phyloP scores from a whole-genome alignment of 2,888 invertebrate genomes.

The Diaphora mendica region DNA sequence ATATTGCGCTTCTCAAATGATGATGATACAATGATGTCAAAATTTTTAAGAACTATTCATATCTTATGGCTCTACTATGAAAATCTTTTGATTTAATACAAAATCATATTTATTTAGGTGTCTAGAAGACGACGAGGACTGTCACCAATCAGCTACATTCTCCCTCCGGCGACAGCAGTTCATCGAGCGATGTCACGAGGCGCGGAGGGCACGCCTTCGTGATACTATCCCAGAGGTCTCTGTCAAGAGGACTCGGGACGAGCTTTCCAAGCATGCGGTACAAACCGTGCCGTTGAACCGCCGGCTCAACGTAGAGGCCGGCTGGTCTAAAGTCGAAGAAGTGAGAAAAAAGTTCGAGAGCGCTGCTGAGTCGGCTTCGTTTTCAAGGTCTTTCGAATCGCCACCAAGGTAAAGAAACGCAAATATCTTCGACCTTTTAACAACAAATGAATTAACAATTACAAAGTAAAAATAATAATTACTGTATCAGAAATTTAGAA shows the following conservation, averaged over 20 bases:
- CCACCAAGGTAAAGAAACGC: conserved; percentile 72
- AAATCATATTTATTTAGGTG: conserved; percentile 58
- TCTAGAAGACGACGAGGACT: conserved; percentile 73
- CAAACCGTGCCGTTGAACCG: conserved; percentile 74
- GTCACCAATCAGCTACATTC: conserved; percentile 64
- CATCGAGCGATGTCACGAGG: conserved; percentile 82
- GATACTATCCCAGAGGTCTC: conserved; percentile 77
- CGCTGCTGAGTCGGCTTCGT: conserved; percentile 67
- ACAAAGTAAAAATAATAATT: neutral
- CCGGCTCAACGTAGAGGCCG: conserved; percentile 81
- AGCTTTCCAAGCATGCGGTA: conserved; percentile 79
- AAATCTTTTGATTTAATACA: neutral
- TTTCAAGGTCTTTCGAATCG: conserved; percentile 79
- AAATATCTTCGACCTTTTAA: neutral
- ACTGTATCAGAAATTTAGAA: neutral
- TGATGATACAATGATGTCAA: neutral
- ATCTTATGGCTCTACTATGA: no score
- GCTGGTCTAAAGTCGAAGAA: conserved; percentile 84
- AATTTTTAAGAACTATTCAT: neutral
- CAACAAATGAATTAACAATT: neutral
- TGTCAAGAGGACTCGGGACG: conserved; percentile 77
- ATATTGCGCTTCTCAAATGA: neutral
- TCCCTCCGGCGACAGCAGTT: conserved; percentile 79
- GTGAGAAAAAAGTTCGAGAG: conserved; percentile 82
- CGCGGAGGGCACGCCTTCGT: conserved; percentile 67